Base-by-base conservation (phyloP, 2,797 vertebrate genomes). In the Schizothorax lantsangensis region DNA sequence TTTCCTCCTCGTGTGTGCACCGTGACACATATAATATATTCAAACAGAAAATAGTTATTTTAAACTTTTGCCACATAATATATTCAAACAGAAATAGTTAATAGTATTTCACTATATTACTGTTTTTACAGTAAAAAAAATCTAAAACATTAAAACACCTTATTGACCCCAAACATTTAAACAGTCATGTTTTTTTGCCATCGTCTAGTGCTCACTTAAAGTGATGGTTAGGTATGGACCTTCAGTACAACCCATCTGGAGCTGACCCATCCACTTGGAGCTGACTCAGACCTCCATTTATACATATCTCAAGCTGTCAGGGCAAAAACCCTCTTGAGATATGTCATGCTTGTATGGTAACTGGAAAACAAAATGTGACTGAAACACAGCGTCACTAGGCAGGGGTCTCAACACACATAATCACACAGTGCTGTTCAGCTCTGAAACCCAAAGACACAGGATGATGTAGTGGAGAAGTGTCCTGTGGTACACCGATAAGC, bases 401-500 rank as follows among this genome's bases (percentile, higher is more conserved):
- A 66, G 49, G 14, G 21, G 43, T 66, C 73, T 49, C 45, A 49
- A 79, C 7, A 72, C 40, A 74, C 26, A 84, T 74, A 40, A 64
- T 64, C 72, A 75, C 72, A 26, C 57, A 47, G 40, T n/a, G 30
- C 62, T 83, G 66, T 68, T 84, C 73, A 82, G 52, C 69, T 30
- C 21, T n/a, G 49, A 49, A 80, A 72, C 59, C 69, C 59, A 85
- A 79, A 84, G 49, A 47, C 66, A 73, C 38, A 47, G 45, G 17
- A 43, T 52, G 45, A 73, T 71, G 19, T 73, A 30, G 73, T 73
- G 26, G 17, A 71, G 69, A 66, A 30, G 26, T 74, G 36, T 77
- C 66, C 84, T 90, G 57, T 14, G 21, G 19, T 3, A 38, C 52
- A 74, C 72, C 21, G 84, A 89, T 89, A 89, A 87, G 81, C 19